Conservation (phyloP, 2,888 invertebrate genomes). For the Caenorhabditis sp. region DNA sequence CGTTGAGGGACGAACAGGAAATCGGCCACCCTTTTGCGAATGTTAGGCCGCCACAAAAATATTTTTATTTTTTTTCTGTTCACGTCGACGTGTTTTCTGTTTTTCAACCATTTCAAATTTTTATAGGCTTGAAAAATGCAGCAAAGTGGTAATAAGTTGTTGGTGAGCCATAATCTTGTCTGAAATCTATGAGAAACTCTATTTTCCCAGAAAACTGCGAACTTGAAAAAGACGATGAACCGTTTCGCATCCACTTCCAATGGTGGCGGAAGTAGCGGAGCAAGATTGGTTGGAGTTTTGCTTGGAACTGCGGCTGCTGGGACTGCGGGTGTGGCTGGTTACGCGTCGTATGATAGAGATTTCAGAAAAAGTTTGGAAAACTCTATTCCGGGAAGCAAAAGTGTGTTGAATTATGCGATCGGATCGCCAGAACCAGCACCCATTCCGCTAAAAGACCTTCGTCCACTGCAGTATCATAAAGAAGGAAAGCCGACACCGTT, state of each 20-base stretch:
- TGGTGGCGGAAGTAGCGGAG: slow-evolving; percentile 8
- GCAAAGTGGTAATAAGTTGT: not conserved
- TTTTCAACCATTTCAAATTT: no score
- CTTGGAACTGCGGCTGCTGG: slow-evolving; percentile 19
- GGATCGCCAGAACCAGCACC: slow-evolving; percentile 26
- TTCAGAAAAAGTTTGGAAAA: slow-evolving; percentile 28
- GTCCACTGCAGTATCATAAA: slow-evolving; percentile 18
- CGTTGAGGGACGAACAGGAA: no score
- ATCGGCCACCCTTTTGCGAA: no score
- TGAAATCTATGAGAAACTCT: not conserved
- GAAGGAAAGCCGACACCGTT: slow-evolving; percentile 16
- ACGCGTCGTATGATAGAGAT: slow-evolving; percentile 28
- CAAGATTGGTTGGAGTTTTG: slow-evolving; percentile 24
- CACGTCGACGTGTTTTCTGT: no score
- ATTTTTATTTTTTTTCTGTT: no score
- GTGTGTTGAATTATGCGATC: slow-evolving; percentile 27
- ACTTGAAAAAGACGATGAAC: not conserved
- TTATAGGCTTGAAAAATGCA: not conserved
- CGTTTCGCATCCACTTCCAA: slow-evolving; percentile 24
- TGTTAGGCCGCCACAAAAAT: no score
- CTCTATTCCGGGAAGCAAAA: slow-evolving; percentile 21
- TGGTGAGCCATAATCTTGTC: not conserved
- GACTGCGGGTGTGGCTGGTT: slow-evolving; percentile 28
- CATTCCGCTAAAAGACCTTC: slow-evolving; percentile 18
- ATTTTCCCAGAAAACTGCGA: not conserved